phyloP scores from a whole-genome alignment of 2,113 vertebrate genomes.

The Scomber japonicus region DNA sequence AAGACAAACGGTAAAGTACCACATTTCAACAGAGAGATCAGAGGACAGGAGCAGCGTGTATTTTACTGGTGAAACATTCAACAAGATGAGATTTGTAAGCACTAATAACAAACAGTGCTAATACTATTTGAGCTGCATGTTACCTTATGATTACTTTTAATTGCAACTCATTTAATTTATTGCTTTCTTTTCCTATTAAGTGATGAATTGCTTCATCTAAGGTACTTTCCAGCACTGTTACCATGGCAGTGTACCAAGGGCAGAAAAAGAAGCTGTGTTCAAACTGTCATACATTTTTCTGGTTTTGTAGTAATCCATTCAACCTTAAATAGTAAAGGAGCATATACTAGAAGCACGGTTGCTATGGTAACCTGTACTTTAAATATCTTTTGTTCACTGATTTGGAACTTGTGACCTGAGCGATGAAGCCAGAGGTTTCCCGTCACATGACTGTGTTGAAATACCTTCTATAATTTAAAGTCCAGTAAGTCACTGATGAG shows the following conservation, averaged over 20 bases:
- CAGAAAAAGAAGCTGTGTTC: neutral
- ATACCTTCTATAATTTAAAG: neutral
- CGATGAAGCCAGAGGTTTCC: neutral
- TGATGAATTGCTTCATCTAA: neutral
- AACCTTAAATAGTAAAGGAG: neutral
- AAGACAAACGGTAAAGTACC: neutral
- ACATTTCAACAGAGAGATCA: conserved; percentile 3
- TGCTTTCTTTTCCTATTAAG: neutral
- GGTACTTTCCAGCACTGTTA: neutral
- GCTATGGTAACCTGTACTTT: conserved; percentile 13
- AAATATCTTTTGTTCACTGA: neutral
- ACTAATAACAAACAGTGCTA: neutral
- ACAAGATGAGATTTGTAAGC: too few species aligned
- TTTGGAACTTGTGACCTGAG: neutral
- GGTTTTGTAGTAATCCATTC: neutral
- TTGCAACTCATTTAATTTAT: neutral
- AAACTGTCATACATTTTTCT: neutral
- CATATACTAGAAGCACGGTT: neutral
- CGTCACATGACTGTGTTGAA: neutral
- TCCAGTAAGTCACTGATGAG: neutral
- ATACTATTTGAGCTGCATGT: neutral
- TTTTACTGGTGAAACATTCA: neutral
- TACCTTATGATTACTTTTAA: neutral
- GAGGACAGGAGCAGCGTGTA: neutral
- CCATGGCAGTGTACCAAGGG: neutral